A percentile compares a stretch with the other conserved stretches of the same genome.
These are phyloP conservation scores for Melanostigma gelatinosum DNA, from an alignment of 2,113 vertebrate species.

Conservation along the genomic window DNA sequence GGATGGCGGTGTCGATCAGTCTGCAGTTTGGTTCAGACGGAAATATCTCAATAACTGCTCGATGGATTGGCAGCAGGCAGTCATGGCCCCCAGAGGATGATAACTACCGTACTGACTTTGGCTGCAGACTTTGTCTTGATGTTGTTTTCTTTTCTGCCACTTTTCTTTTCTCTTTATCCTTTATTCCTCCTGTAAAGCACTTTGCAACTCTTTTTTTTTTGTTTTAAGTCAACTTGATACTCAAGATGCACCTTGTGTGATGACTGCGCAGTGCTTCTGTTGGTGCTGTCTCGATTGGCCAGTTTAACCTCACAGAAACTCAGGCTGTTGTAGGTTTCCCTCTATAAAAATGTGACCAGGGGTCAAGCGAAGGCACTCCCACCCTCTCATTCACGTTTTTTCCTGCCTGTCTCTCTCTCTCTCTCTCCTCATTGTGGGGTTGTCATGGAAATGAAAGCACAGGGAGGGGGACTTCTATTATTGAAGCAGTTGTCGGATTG, in stretches of 20 bases:
- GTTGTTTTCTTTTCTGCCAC: neutral
- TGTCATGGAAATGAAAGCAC: conserved; percentile 82
- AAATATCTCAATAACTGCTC: neutral
- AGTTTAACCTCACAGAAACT: conserved; percentile 53
- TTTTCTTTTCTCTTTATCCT: neutral
- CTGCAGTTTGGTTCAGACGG: neutral
- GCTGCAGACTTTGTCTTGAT: neutral
- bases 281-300: conserved; percentile 33
- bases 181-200: neutral
- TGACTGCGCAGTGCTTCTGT: neutral
- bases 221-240: neutral
- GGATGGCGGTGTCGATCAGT: neutral
- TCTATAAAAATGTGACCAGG: conserved; percentile 41
- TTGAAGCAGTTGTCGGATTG: conserved; percentile 69
- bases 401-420: conserved; percentile 42
- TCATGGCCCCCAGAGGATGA: neutral
- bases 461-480: conserved; percentile 61
- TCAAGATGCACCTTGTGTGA: neutral
- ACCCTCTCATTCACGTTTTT: conserved; percentile 66
- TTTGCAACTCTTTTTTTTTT: neutral
- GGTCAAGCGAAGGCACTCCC: conserved; percentile 65
- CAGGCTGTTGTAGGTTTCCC: conserved; percentile 38
- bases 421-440: conserved; percentile 67
- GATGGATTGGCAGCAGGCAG: neutral
- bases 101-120: neutral